Base-by-base conservation (phyloP, 2,113 vertebrate species). In the Silurus glanis region DNA sequence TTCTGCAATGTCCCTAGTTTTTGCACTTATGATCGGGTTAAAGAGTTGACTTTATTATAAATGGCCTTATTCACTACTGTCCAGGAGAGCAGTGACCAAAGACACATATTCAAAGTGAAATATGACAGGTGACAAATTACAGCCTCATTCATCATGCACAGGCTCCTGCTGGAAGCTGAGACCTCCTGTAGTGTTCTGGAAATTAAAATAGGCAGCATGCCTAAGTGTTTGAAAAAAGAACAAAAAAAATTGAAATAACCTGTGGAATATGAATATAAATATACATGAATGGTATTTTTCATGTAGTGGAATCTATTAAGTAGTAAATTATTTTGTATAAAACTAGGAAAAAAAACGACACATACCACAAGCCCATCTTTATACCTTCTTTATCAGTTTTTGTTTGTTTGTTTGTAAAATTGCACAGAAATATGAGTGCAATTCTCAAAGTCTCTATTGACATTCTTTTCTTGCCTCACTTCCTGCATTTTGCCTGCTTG, bases 41-140 rank as follows among this genome's bases (percentile, higher is more conserved):
- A 75, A 58, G 6, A 3, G 56, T 23, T 28, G 56, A 62, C 67
- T 87, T 79, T 91, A 81, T 76, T 91, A 71, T 87, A 61, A 76
- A 75, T 88, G 21, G 64, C 51, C 47, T 82, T 83, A 74, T 90
- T 82, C 55, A 45, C 17, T 47, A 67, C 67, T 75, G 85, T 86
- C 64, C 13, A 55, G 82, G 83, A 78, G 45, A 66, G 84, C 56
- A 19, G 78, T 83, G 81, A 89, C 86, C 85, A 86, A 81, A 55
- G 86, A 88, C 55, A 75, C 49, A 58, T 67, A 62, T 86, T 88
- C 47, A 86, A 19, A 79, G 37, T 75, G 89, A 86, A 82, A 86
- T 89, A 88, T 88, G 87, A 81, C 86, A 83, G 81, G 89, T 89
- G 89, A 94, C 89, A 90, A 87, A 92, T 71, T 85, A 79, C 81